phyloP scores from a whole-genome alignment of 53 echinoderm and acorn worm species.

The Pentamera pediparva region DNA sequence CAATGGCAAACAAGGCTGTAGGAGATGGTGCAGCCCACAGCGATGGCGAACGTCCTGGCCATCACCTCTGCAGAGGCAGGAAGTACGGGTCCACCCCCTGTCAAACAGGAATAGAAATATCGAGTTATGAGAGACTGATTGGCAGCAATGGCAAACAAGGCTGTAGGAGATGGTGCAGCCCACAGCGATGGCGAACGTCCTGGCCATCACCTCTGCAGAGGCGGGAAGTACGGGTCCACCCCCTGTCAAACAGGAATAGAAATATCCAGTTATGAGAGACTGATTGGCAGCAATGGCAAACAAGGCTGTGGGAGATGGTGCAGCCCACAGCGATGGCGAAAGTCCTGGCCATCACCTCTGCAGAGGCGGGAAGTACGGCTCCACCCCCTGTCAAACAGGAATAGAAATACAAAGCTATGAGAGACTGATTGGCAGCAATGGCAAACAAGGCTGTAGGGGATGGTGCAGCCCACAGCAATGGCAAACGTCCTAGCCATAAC shows the following conservation, averaged over 20 bases:
- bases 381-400: constrained; percentile 54
- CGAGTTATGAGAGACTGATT: too few relatives aligned
- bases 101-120: too few relatives aligned
- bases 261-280: background rate
- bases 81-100: constrained; percentile 46
- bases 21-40: constrained; percentile 78
- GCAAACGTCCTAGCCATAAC: constrained; percentile 91
- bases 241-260: constrained; percentile 17
- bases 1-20: too few relatives aligned
- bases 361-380: constrained; percentile 43
- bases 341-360: constrained; percentile 81
- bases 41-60: constrained; percentile 90
- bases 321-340: background rate
- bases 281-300: background rate
- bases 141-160: too few relatives aligned
- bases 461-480: constrained; percentile 88
- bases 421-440: too few relatives aligned
- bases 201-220: constrained; percentile 63
- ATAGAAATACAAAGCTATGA: too few relatives aligned
- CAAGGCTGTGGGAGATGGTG: too few relatives aligned
- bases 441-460: too few relatives aligned
- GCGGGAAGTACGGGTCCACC: constrained; percentile 49
- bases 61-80: constrained; percentile 62
- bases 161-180: too few relatives aligned
- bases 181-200: constrained; percentile 92